These are phyloP conservation scores for Hofmannophila pseudospretella DNA, from an alignment of 2,888 invertebrate species.

Conservation along the genomic window DNA sequence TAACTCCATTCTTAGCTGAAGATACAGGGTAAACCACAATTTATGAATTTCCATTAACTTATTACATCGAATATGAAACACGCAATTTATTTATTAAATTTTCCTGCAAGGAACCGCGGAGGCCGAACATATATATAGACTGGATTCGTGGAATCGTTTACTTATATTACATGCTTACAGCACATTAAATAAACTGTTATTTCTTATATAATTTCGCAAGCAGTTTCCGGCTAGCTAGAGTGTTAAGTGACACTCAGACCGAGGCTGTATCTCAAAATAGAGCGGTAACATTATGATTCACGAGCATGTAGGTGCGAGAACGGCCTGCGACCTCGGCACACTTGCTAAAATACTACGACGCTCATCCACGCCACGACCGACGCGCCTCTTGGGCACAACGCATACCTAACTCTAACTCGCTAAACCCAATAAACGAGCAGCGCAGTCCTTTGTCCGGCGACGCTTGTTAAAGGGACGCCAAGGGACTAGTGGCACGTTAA, in stretches of 20 bases:
- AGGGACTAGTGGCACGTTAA: conserved; percentile 58
- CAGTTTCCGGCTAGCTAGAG: conserved; percentile 1
- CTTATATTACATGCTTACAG: too few relatives aligned
- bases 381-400: not conserved
- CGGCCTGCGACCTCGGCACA: conserved; percentile 41
- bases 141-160: too few relatives aligned
- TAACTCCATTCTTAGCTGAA: not conserved
- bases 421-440: conserved; percentile 2
- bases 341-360: conserved; percentile 12
- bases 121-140: too few relatives aligned
- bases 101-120: too few relatives aligned
- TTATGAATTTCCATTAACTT: too few relatives aligned
- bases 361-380: not conserved
- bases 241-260: conserved; percentile 11
- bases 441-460: conserved; percentile 38
- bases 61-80: too few relatives aligned
- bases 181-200: not conserved
- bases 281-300: conserved; percentile 23
- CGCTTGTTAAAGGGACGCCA: conserved; percentile 57
- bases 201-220: conserved; percentile 3
- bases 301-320: conserved; percentile 29
- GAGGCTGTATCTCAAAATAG: conserved; percentile 21
- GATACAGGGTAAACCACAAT: too few relatives aligned
- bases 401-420: not conserved
- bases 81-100: too few relatives aligned